Evolutionary conservation across 2,113 vertebrate species (phyloP).

Genomic region (Ptilorrhoa leucosticta): DNA sequence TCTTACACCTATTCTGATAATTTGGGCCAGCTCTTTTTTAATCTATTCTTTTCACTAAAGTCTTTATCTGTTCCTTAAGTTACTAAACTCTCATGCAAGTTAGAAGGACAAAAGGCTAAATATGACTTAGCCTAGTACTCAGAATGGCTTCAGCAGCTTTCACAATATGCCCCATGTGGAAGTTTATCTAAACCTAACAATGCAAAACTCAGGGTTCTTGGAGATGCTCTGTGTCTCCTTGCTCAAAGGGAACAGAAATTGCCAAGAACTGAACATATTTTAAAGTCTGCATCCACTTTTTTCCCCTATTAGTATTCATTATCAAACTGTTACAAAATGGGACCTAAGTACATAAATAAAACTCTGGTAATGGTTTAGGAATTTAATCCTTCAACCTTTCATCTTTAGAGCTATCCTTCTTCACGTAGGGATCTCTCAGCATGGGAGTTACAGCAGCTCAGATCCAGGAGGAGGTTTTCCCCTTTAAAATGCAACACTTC

Average conservation of each 20-base stretch:
- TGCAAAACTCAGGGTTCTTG: not conserved
- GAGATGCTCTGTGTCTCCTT: not conserved
- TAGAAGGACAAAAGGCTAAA: not conserved
- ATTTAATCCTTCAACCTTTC: conserved; percentile 12
- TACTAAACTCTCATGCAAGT: not conserved
- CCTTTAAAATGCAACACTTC: conserved; percentile 20
- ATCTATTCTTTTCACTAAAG: not conserved
- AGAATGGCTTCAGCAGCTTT: not conserved
- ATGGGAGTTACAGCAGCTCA: not conserved
- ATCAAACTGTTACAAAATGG: not conserved
- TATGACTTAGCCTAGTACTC: not conserved
- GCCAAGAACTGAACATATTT: not conserved
- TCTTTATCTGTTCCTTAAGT: not conserved
- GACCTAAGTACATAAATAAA: not conserved
- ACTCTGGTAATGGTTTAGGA: not conserved
- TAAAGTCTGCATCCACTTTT: not conserved
- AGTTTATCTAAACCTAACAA: not conserved
- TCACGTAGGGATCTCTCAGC: not conserved
- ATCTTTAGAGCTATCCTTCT: not conserved
- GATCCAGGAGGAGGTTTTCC: not conserved
- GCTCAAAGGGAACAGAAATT: not conserved
- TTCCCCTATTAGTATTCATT: not conserved
- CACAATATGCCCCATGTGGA: not conserved
- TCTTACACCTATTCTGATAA: not conserved
- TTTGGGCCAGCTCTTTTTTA: not conserved